Base-by-base conservation (phyloP, 2,113 vertebrate species). In the Progne subis region DNA sequence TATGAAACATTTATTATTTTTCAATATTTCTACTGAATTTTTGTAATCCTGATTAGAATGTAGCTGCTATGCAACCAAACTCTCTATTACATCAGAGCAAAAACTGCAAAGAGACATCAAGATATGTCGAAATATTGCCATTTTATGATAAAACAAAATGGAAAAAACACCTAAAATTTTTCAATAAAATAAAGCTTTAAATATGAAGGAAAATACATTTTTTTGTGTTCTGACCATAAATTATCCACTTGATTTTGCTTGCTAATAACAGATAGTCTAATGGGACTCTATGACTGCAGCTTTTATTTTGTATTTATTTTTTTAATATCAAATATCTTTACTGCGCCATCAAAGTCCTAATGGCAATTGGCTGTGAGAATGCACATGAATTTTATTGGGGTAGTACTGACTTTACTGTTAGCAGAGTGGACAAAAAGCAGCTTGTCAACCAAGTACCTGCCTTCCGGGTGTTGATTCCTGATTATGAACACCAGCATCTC, bases 401-500 rank as follows among this genome's bases (percentile, higher is more conserved):
- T 29, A 29, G 29, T 13, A 44, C 23, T 53, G 55, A 12, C 46
- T 57, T 57, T 12, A 6, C 8, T 32, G 12, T 32, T 37, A 50
- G 4, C 37, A 86, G 21, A 50, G 50, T 5, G 26, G 6, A 7
- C 39, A 74, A 75, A 87, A 94, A 74, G 4, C n/a, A 63, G 12
- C 39, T 63, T 3, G 0, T 8, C 18, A 37, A n/a, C 7, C 16
- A 43, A 18, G 11, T 6, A 14, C 25, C 37, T 80, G n/a, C 24
- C 46, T 77, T 84, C 46, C 6, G 5, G 32, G 15, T 4, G 4
- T 23, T 72, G 63, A 32, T 0, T 0, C 31, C 43, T 32, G 46
- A 37, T 77, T 69, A 8, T 37, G 31, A 60, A 60, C 1, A 0
- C 29, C 32, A 43, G 6, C 39, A 55, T 47, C 43, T 75, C 52